phyloP scores from a whole-genome alignment of 2,888 invertebrate species.

The Rapana venosa region DNA sequence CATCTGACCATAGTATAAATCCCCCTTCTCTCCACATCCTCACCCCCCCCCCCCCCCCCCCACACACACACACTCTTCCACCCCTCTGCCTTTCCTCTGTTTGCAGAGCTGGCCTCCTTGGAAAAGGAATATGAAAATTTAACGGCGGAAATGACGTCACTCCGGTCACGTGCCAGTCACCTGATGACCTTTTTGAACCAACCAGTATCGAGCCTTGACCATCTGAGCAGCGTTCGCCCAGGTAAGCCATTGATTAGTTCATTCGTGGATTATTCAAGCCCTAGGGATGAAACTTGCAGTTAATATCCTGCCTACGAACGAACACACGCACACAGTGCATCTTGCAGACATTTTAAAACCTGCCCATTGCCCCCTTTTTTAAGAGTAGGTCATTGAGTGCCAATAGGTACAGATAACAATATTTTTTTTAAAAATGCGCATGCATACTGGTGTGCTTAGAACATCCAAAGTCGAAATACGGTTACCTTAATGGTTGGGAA shows the following conservation, averaged over 20 bases:
- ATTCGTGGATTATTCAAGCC: not conserved
- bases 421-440: too few relatives aligned
- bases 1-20: not conserved
- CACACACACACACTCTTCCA: not conserved
- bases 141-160: not conserved
- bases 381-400: too few relatives aligned
- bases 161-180: slow-evolving; percentile 1
- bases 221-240: slow-evolving; percentile 20
- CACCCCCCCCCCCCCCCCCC: not conserved
- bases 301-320: too few relatives aligned
- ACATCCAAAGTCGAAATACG: too few relatives aligned
- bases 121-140: slow-evolving; percentile 3
- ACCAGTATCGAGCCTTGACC: not conserved
- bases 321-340: too few relatives aligned
- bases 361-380: too few relatives aligned
- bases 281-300: too few relatives aligned
- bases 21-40: not conserved
- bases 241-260: not conserved
- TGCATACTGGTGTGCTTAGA: too few relatives aligned
- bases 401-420: too few relatives aligned
- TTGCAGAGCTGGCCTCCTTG: slow-evolving; percentile 20
- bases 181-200: slow-evolving; percentile 7
- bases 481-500: too few relatives aligned
- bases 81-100: not conserved
- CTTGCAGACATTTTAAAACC: too few relatives aligned